A percentile compares a stretch with the other conserved stretches of the same genome.
Evolutionary conservation across 2,113 vertebrate genomes (phyloP).

Genomic region (Cinclus mexicanus): DNA sequence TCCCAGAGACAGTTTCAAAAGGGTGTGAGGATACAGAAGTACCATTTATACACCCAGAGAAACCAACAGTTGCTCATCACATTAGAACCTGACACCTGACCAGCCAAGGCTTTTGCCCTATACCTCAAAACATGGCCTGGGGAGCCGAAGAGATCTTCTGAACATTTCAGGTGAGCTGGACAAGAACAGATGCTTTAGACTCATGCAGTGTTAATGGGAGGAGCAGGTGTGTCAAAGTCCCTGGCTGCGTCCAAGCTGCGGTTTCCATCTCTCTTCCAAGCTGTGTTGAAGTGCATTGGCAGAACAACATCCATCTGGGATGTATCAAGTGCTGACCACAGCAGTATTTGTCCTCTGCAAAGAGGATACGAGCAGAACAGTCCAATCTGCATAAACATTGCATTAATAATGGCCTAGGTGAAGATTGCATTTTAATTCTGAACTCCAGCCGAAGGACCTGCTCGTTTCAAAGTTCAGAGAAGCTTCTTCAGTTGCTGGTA

Average conservation of each 20-base stretch:
- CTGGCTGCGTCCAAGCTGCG: background rate
- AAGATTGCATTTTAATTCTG: background rate
- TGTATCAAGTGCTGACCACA: slow-evolving; percentile 40
- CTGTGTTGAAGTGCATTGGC: slow-evolving; percentile 39
- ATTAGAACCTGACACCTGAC: background rate
- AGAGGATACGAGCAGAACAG: background rate
- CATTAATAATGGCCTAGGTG: slow-evolving; percentile 29
- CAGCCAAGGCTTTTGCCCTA: background rate
- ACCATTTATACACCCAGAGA: background rate
- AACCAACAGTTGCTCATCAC: background rate
- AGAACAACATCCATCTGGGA: slow-evolving; percentile 49
- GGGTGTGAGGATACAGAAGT: background rate
- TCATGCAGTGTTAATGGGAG: background rate
- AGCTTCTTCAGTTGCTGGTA: background rate
- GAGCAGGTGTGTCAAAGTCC: slow-evolving; percentile 15
- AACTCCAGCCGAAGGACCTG: background rate
- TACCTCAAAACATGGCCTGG: background rate
- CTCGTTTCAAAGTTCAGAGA: background rate
- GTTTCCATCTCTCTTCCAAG: slow-evolving; percentile 47
- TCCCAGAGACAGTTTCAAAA: background rate
- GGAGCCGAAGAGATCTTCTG: background rate
- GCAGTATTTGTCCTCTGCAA: slow-evolving; percentile 46
- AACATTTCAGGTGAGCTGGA: background rate
- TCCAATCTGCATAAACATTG: slow-evolving; percentile 5
- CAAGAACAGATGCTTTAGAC: background rate